These are phyloP conservation scores for Rhea pennata DNA, from an alignment of 2,113 vertebrate species.

Conservation along the genomic window DNA sequence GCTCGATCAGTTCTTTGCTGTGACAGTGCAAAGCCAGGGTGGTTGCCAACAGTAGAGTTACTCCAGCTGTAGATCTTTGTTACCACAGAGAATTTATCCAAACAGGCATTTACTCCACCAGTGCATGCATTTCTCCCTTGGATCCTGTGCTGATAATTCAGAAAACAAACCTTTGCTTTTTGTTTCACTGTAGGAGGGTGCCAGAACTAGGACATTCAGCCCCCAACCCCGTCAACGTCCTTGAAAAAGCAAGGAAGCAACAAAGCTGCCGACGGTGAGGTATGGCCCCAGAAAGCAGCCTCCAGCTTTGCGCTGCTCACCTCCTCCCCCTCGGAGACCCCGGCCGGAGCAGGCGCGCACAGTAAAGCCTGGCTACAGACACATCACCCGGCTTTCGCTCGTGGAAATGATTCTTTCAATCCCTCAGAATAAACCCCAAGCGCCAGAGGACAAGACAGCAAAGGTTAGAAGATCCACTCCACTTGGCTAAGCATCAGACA, in stretches of 20 bases:
- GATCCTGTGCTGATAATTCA: slow-evolving; percentile 3
- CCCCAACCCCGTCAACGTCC: background rate
- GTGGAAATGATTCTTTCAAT: background rate
- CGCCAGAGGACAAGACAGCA: background rate
- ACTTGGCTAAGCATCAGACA: background rate
- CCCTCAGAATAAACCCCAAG: background rate
- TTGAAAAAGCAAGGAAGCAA: background rate
- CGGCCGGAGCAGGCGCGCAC: background rate
- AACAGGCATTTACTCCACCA: slow-evolving; percentile 7
- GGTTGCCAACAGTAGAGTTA: slow-evolving; percentile 1
- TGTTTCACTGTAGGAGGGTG: background rate
- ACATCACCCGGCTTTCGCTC: background rate
- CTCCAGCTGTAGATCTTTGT: background rate
- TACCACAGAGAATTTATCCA: background rate
- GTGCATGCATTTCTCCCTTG: background rate
- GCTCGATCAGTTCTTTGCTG: slow-evolving; percentile 31
- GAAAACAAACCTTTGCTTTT: background rate
- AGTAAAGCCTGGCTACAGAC: background rate
- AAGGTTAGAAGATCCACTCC: background rate
- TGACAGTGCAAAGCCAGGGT: slow-evolving; percentile 24
- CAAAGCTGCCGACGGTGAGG: background rate
- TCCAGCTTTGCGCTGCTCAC: background rate
- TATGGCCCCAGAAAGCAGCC: background rate
- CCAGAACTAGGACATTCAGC: slow-evolving; percentile 4
- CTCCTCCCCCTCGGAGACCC: background rate